phyloP scores from a whole-genome alignment of 2,888 invertebrate species.

The Oegoconia quadripuncta region DNA sequence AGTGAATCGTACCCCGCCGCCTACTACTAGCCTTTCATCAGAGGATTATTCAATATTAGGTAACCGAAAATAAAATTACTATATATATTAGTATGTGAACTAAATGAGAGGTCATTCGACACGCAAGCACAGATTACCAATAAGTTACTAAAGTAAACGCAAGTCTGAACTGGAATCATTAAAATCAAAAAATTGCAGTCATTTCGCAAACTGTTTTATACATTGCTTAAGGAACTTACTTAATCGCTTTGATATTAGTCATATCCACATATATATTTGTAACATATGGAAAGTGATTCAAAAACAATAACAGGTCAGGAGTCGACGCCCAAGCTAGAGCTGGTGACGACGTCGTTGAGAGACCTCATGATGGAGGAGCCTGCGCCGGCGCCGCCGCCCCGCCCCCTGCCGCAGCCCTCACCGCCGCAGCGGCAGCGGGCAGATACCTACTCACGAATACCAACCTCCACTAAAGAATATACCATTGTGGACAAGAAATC shows the following conservation, averaged over 20 bases:
- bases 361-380: slow-evolving; percentile 42
- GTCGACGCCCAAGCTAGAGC: slow-evolving; percentile 26
- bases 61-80: too few species aligned
- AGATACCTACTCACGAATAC: slow-evolving; percentile 56
- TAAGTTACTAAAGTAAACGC: too few species aligned
- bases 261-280: too few species aligned
- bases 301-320: slow-evolving; percentile 30
- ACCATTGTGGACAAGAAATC: slow-evolving; percentile 45
- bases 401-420: slow-evolving; percentile 49
- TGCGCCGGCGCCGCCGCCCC: slow-evolving; percentile 23
- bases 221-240: too few species aligned
- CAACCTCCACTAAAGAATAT: slow-evolving; percentile 56
- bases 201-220: too few species aligned
- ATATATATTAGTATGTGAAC: too few species aligned
- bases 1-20: slow-evolving; percentile 75
- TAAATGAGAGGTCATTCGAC: too few species aligned
- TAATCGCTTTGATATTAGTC: too few species aligned
- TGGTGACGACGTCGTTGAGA: slow-evolving; percentile 45
- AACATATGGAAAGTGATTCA: too few species aligned
- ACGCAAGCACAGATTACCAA: too few species aligned
- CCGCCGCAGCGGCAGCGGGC: slow-evolving; percentile 57
- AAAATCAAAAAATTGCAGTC: too few species aligned
- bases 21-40: slow-evolving; percentile 61
- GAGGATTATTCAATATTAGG: slow-evolving; percentile 60
- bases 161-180: too few species aligned